A percentile compares a stretch with the other conserved stretches of the same genome.
Evolutionary conservation across 2,888 invertebrate species (phyloP).

Genomic region (Papilio elwesi): DNA sequence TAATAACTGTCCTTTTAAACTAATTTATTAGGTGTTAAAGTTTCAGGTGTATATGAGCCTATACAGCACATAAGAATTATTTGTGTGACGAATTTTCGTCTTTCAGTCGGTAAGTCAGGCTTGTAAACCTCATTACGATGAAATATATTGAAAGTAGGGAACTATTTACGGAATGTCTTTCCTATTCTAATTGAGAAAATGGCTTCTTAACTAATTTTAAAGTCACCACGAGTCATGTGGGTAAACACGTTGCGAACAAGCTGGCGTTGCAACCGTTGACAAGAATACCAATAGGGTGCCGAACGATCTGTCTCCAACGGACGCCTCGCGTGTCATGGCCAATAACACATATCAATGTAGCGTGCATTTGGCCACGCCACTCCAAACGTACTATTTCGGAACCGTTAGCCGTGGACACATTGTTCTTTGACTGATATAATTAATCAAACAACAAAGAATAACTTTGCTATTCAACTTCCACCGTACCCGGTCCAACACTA

Average conservation of each 20-base stretch:
- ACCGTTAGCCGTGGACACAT: slow-evolving; percentile 45
- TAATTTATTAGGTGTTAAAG: background rate
- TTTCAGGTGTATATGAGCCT: too few relatives aligned
- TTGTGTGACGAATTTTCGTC: background rate
- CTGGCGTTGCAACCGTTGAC: slow-evolving; percentile 53
- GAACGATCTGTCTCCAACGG: slow-evolving; percentile 56
- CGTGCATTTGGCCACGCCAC: slow-evolving; percentile 77
- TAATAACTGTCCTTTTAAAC: background rate
- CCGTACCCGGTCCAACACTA: background rate
- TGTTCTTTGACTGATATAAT: slow-evolving; percentile 37
- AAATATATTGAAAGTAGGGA: slow-evolving; percentile 5
- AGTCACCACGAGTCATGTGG: slow-evolving; percentile 76
- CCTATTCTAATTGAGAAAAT: slow-evolving; percentile 47
- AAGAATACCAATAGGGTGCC: slow-evolving; percentile 73
- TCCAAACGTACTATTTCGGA: slow-evolving; percentile 73
- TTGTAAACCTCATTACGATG: slow-evolving; percentile 16
- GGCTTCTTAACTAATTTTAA: slow-evolving; percentile 67
- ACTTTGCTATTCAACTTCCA: background rate
- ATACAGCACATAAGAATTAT: background rate
- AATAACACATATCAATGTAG: slow-evolving; percentile 79
- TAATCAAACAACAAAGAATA: slow-evolving; percentile 31
- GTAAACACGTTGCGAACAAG: slow-evolving; percentile 69
- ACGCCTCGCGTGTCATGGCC: slow-evolving; percentile 72
- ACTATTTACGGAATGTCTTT: slow-evolving; percentile 30
- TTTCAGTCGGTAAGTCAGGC: background rate